phyloP scores from a whole-genome alignment of 2,797 vertebrate genomes.

The Brachyalestes nurse region DNA sequence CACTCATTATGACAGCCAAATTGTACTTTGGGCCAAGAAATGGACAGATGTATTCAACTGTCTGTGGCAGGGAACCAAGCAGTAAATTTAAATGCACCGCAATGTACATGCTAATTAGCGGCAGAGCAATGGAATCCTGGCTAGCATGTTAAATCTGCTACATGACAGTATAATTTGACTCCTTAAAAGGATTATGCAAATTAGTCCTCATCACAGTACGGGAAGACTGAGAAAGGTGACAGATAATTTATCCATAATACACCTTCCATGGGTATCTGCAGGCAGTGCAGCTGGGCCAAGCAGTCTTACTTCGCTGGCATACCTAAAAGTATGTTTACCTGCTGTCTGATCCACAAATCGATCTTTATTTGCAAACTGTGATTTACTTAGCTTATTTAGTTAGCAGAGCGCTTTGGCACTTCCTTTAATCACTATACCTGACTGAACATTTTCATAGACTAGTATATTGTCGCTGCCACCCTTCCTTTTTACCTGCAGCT shows the following conservation, averaged over 20 bases:
- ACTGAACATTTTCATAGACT: constrained; percentile 1
- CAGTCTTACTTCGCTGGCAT: constrained; percentile 67
- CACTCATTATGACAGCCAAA: constrained; percentile 47
- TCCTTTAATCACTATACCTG: constrained; percentile 8
- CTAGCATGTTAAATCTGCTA: constrained; percentile 96
- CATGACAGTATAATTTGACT: constrained; percentile 97
- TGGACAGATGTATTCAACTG: constrained; percentile 80
- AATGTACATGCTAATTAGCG: constrained; percentile 93
- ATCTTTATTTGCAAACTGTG: constrained; percentile 49
- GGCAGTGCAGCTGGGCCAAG: constrained; percentile 87
- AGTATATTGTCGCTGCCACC: neutral
- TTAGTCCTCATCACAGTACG: constrained; percentile 91
- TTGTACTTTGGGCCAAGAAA: constrained; percentile 69
- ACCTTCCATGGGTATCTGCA: constrained; percentile 89
- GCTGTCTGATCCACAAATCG: constrained; percentile 38
- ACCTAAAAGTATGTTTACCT: constrained; percentile 71
- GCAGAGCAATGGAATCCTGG: constrained; percentile 88
- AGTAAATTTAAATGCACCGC: constrained; percentile 85
- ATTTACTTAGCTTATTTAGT: constrained; percentile 50
- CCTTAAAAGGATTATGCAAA: constrained; percentile 97
- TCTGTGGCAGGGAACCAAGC: constrained; percentile 51
- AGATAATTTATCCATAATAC: constrained; percentile 95
- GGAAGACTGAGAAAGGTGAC: constrained; percentile 91
- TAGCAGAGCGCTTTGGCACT: constrained; percentile 45
- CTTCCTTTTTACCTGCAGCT: neutral